phyloP scores from a whole-genome alignment of 2,797 vertebrate genomes.

The Pseudomugil tenellus region DNA sequence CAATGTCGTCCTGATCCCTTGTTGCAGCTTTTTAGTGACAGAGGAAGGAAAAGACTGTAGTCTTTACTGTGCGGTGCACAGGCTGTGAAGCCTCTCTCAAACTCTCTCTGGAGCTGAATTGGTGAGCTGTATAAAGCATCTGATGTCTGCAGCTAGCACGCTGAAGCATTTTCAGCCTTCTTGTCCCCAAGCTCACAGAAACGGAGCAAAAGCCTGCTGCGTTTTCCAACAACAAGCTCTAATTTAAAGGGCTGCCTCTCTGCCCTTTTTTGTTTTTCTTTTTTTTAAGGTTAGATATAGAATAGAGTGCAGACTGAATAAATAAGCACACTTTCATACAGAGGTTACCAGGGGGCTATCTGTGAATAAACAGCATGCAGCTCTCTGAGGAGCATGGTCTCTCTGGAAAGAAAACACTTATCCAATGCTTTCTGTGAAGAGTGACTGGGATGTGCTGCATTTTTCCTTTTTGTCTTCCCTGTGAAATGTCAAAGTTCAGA shows the following conservation, averaged over 20 bases:
- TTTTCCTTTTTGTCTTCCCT: neutral
- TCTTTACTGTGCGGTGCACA: constrained; percentile 34
- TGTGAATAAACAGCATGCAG: constrained; percentile 49
- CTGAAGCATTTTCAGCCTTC: constrained; percentile 59
- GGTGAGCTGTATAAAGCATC: constrained; percentile 69
- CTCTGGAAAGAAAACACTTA: constrained; percentile 58
- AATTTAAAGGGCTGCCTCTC: constrained; percentile 68
- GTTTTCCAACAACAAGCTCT: constrained; percentile 67
- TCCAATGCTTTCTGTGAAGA: constrained; percentile 38
- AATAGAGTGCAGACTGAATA: constrained; percentile 68
- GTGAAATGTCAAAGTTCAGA: constrained; percentile 19
- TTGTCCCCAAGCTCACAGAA: constrained; percentile 69
- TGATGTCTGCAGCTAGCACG: constrained; percentile 57
- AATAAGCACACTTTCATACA: constrained; percentile 66
- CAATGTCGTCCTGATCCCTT: constrained; percentile 33
- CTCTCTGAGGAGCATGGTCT: constrained; percentile 49
- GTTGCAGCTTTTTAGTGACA: constrained; percentile 42
- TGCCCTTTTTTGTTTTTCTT: constrained; percentile 32
- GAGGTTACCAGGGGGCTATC: constrained; percentile 61
- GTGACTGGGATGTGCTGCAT: neutral
- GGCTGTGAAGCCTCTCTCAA: constrained; percentile 51
- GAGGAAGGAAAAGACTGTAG: constrained; percentile 56
- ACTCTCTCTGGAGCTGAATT: constrained; percentile 58
- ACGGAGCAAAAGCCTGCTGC: constrained; percentile 54
- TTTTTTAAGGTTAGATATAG: constrained; percentile 55